A percentile compares a stretch with the other conserved stretches of the same genome.
Conservation (phyloP, 2,888 invertebrate species). For the Itoplectis maculator region DNA sequence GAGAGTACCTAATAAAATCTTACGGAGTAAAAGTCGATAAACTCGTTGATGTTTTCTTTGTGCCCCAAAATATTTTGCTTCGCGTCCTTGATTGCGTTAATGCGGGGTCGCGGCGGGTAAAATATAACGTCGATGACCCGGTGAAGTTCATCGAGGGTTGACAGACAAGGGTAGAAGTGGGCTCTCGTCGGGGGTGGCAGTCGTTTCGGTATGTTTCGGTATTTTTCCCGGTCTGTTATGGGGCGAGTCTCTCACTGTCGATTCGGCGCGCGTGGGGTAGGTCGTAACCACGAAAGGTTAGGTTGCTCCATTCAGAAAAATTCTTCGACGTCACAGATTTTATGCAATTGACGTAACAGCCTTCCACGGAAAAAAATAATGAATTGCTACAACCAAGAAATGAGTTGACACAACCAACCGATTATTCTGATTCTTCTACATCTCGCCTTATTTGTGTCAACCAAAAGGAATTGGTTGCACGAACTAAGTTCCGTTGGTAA, state of each 20-base stretch:
- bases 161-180: slow-evolving; percentile 62
- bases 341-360: no score
- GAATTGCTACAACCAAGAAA: no score
- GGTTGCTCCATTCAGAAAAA: slow-evolving; percentile 55
- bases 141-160: slow-evolving; percentile 70
- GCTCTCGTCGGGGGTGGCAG: slow-evolving; percentile 53
- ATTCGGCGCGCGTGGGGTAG: slow-evolving; percentile 67
- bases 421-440: no score
- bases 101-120: neutral
- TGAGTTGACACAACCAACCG: no score
- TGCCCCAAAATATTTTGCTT: neutral
- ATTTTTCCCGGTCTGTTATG: slow-evolving; percentile 72
- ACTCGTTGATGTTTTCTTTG: neutral
- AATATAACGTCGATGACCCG: slow-evolving; percentile 74
- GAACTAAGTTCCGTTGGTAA: no score
- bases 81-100: neutral
- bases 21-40: neutral
- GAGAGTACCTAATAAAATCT: neutral
- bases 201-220: slow-evolving; percentile 72
- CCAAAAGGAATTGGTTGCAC: no score
- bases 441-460: no score
- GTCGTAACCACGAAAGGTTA: slow-evolving; percentile 55
- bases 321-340: slow-evolving; percentile 35
- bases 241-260: slow-evolving; percentile 58
- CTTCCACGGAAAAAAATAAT: no score